Evolutionary conservation across 1,140 invertebrate genomes (phyloP).

Genomic region (Drosophila ercepeae): DNA sequence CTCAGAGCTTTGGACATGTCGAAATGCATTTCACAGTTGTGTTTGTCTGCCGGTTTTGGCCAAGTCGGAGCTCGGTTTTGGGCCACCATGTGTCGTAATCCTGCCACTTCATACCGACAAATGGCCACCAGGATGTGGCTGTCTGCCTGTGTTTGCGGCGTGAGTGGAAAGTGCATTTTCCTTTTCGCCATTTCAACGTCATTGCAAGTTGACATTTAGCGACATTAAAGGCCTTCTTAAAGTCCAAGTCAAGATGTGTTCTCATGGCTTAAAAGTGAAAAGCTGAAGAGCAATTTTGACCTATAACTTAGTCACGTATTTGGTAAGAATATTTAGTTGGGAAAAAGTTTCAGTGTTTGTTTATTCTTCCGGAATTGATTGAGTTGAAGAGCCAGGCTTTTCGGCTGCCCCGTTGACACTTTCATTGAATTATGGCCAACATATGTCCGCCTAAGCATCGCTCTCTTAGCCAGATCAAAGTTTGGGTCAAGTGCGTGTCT

Average conservation of each 20-base stretch:
- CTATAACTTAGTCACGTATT: neutral
- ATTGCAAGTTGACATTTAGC: slow-evolving; percentile 43
- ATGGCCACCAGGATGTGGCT: slow-evolving; percentile 65
- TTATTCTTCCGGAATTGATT: slow-evolving; percentile 71
- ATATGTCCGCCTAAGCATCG: slow-evolving; percentile 37
- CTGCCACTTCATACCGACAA: slow-evolving; percentile 76
- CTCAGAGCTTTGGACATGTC: slow-evolving; percentile 55
- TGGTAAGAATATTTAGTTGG: slow-evolving; percentile 30
- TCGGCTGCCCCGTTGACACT: slow-evolving; percentile 63
- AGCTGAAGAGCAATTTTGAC: neutral
- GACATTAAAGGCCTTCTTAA: slow-evolving; percentile 43
- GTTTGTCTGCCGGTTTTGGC: slow-evolving; percentile 62
- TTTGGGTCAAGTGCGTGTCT: slow-evolving; percentile 45
- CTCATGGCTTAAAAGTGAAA: neutral
- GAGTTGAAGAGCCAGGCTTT: slow-evolving; percentile 52
- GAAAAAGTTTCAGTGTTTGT: slow-evolving; percentile 65
- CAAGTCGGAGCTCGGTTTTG: too few relatives aligned
- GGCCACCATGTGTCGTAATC: slow-evolving; percentile 63
- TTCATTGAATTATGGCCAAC: slow-evolving; percentile 73
- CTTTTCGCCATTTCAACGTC: slow-evolving; percentile 31
- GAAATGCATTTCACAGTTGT: slow-evolving; percentile 78
- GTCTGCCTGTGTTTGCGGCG: neutral
- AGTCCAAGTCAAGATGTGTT: slow-evolving; percentile 30
- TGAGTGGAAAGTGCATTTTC: slow-evolving; percentile 46
- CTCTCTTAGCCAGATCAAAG: slow-evolving; percentile 11